Percentiles rank a stretch among this genome's conserved stretches.
phyloP scores from a whole-genome alignment of 2,113 vertebrate genomes.

The human (Homo sapiens) region GRCh38 chr6:164671501-164672000 shows the following conservation, averaged over 20 bases:
- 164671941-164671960: slow-evolving; percentile 49
- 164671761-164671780: background rate
- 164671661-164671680: background rate
- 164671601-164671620: background rate
- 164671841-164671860: background rate
- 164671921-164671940: background rate
- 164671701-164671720: background rate
- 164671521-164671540: background rate
- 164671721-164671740: fast-evolving
- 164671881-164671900: background rate
- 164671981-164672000: background rate
- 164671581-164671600: background rate
- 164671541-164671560: background rate
- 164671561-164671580: background rate
- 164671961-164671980: slow-evolving; percentile 40
- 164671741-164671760: fast-evolving
- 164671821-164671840: background rate
- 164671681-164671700: background rate
- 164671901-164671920: background rate
- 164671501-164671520: background rate
- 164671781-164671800: background rate
- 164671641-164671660: background rate
- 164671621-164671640: background rate
- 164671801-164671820: background rate
- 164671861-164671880: background rate